A percentile compares a stretch with the other conserved stretches of the same genome.
Evolutionary conservation across 2,113 vertebrate genomes (phyloP).

Genomic region (Capricornis sumatraensis): DNA sequence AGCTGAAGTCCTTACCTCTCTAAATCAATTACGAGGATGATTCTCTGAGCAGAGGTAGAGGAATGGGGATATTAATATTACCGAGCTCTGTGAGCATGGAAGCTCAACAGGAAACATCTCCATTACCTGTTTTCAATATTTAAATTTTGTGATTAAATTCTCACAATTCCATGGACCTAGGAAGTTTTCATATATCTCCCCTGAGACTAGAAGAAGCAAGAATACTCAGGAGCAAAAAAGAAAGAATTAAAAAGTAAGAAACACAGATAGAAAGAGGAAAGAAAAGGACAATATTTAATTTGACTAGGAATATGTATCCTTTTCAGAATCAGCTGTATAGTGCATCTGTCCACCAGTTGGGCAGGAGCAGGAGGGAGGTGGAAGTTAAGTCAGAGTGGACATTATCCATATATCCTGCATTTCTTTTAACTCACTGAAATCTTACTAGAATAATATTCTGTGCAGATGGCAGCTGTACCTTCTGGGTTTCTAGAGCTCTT

Average conservation of each 20-base stretch:
- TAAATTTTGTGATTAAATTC: background rate
- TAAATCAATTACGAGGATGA: too few relatives aligned
- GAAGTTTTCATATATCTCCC: background rate
- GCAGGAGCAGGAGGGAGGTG: background rate
- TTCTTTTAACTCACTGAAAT: background rate
- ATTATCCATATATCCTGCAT: rapidly evolving
- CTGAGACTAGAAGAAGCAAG: background rate
- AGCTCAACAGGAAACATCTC: background rate
- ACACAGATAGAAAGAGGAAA: background rate
- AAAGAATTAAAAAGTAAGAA: background rate
- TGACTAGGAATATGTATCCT: background rate
- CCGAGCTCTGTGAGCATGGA: background rate
- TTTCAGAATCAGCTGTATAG: background rate
- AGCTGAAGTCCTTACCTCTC: too few relatives aligned
- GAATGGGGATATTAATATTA: background rate
- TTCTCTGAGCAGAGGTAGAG: background rate
- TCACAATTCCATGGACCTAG: background rate
- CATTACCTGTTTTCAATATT: background rate
- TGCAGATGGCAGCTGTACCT: background rate
- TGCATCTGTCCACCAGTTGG: too few relatives aligned
- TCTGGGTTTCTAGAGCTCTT: background rate
- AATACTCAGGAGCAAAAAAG: background rate
- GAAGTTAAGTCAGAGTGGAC: background rate
- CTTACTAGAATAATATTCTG: background rate
- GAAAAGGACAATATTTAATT: background rate